Conservation (phyloP, 2,888 invertebrate genomes). For the Pimpla rufipes region DNA sequence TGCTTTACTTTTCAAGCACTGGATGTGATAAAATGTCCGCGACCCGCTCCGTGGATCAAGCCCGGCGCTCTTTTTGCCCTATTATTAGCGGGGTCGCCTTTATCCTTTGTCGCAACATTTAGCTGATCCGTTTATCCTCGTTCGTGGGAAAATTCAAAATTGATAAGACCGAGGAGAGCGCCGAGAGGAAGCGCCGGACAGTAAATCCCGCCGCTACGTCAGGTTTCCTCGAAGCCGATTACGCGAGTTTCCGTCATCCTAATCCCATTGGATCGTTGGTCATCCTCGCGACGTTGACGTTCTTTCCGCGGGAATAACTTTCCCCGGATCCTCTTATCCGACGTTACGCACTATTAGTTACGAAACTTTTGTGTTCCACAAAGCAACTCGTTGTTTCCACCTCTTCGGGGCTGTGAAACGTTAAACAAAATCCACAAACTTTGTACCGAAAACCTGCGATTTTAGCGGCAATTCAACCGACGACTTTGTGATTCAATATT, state of each 20-base stretch:
- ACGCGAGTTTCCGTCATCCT: conserved; percentile 56
- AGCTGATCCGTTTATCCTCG: conserved; percentile 17
- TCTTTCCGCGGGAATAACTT: conserved; percentile 41
- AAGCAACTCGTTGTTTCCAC: neutral
- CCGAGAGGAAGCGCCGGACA: neutral
- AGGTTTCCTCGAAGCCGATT: conserved; percentile 58
- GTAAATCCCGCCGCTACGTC: conserved; percentile 51
- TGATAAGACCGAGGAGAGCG: conserved; percentile 5
- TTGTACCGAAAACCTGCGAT: neutral
- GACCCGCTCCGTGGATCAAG: neutral
- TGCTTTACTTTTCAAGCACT: neutral
- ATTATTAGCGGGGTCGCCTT: conserved; percentile 1
- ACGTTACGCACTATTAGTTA: conserved; percentile 5
- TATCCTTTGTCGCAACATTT: conserved; percentile 15
- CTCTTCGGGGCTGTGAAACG: neutral
- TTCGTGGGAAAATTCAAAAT: conserved; percentile 35
- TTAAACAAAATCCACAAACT: neutral
- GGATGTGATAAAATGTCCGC: neutral
- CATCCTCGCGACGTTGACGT: conserved; percentile 29
- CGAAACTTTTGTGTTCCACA: conserved; percentile 17
- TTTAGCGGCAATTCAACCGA: neutral
- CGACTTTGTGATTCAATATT: neutral
- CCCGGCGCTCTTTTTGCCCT: neutral
- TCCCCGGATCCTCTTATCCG: conserved; percentile 33
- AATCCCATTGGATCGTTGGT: conserved; percentile 51